Evolutionary conservation across 2,797 vertebrate species (phyloP), one percentile per base, ranked within the genome.

Genomic region (Dryobates pubescens): DNA sequence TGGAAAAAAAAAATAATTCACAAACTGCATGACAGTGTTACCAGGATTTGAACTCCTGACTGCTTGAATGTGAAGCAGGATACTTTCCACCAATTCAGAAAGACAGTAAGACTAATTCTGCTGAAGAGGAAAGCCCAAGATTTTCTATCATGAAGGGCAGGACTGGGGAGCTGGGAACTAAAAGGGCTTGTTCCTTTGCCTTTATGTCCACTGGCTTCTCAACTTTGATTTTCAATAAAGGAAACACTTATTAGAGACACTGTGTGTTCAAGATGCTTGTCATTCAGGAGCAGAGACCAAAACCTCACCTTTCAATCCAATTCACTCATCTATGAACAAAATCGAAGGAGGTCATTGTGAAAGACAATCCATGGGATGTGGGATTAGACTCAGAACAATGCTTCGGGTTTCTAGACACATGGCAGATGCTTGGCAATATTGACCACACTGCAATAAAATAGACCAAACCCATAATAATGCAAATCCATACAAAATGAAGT

Each of bases 1-100:
- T 20, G 68, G 59, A 38, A 72, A 56, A 36, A 82, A 94, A 88
- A 84, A n/a, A n/a, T n/a, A 93, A 92, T 59, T 82, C 29, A 85
- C 3, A 19, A 80, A 57, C 63, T 29, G 13, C 10, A 13, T 29
- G 67, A 36, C 12, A 75, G 29, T 88, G 93, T 83, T 57, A 57
- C 17, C 14, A 47, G 68, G 49, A 73, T 82, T 64, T 94, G 89
- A 86, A 94, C 45, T 83, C 83, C 64, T 64, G 70, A 57, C 67
- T 36, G n/a, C 19, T 88, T 74, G 56, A 82, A 63, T 74, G 19
- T 53, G 59, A 89, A 89, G 58, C 75, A 41, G 24, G 13, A 82
- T 45, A 30, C 65, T 82, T 92, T 85, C 51, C 27, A 34, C 19
- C 78, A 34, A 29, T 93, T 95, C 41, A 79, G 47, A 84, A 77